phyloP scores from a whole-genome alignment of 2,888 invertebrate species.

The Parthenolecanium corni region DNA sequence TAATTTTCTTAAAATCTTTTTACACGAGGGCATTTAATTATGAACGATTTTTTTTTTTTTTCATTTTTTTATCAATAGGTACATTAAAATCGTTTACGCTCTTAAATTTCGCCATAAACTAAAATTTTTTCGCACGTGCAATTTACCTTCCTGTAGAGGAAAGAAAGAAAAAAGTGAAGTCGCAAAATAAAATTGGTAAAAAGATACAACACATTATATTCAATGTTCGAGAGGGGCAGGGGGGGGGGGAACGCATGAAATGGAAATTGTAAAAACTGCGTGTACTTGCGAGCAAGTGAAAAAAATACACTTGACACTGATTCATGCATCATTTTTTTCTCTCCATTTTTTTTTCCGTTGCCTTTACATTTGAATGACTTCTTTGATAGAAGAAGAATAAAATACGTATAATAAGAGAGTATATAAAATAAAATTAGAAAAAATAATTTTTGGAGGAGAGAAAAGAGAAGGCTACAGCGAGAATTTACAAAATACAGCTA shows the following conservation, averaged over 20 bases:
- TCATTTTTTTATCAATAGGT: background rate
- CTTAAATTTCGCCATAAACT: conserved; percentile 6
- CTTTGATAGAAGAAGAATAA: too few species aligned
- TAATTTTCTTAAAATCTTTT: background rate
- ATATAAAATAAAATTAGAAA: too few species aligned
- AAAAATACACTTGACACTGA: too few species aligned
- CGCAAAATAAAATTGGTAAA: conserved; percentile 8
- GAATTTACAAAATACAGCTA: too few species aligned
- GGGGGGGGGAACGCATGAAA: conserved; percentile 8
- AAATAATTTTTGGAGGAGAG: too few species aligned
- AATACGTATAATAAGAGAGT: too few species aligned
- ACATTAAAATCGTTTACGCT: background rate
- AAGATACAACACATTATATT: background rate
- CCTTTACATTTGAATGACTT: too few species aligned
- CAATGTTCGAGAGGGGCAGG: background rate
- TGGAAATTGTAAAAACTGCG: background rate
- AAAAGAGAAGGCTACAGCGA: too few species aligned
- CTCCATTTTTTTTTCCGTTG: too few species aligned
- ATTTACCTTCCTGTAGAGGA: background rate
- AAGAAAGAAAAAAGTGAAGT: background rate
- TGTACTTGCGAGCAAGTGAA: conserved; percentile 2
- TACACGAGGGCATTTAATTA: background rate
- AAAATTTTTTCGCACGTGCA: background rate
- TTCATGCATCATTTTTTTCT: too few species aligned
- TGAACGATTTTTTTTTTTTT: background rate